Base-by-base conservation (phyloP, 2,113 vertebrate species). In the Poecilia latipinna region DNA sequence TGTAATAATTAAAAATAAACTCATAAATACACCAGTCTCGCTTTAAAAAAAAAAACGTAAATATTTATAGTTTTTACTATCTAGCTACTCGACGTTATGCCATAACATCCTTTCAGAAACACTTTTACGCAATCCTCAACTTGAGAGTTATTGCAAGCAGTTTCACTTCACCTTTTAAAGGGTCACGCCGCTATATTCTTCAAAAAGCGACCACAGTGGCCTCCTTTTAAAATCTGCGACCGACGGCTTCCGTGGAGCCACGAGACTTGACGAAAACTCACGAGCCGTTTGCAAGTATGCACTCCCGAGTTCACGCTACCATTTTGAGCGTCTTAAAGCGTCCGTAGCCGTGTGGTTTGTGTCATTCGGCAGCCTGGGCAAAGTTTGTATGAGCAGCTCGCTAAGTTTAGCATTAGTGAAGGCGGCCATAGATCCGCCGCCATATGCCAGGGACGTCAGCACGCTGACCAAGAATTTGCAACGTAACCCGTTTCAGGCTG, bases 371-470 rank as follows among this genome's bases (percentile, higher is more conserved):
- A 1, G 44, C 4, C 3, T 11, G 51, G 12, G 31, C 13, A 24
- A 44, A 68, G 32, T 64, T 57, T 31, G 44, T 11, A 19, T 26
- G 11, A 28, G 24, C 22, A 19, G 39, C 31, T 77, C 2, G 26
- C n/a, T 60, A 4, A 81, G 82, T 73, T 86, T 70, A 72, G 29
- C 39, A 78, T 15, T 54, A 74, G 70, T 72, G 7, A 39, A 32
- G n/a, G 63, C 67, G 65, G 86, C 70, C 60, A 69, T 29, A 19
- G 60, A 57, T 2, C 48, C 37, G 31, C 72, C 63, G 63, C 72
- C 72, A 65, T 65, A 57, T 8, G 44, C 13, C 24, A 19, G 12
- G 69, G 31, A 19, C 61, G 72, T 81, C 44, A 32, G 68, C 82
- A 71, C 66, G 78, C 70, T n/a, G 70, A 44, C 3, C 15, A 31